phyloP scores from a whole-genome alignment of 2,797 vertebrate species.

The Lepidocolaptes lacrymiger region DNA sequence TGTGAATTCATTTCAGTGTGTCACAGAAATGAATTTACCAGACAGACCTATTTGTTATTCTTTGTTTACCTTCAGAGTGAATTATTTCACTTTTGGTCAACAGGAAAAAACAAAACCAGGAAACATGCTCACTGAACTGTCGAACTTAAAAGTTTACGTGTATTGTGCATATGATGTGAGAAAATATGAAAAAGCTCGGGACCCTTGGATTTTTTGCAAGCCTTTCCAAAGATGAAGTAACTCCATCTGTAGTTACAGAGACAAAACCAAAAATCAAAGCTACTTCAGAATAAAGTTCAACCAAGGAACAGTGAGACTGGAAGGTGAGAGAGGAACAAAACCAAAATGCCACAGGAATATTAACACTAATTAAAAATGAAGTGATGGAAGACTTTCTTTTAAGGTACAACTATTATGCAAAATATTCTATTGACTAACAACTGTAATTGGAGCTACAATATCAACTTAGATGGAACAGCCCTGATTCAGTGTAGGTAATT shows the following conservation, averaged over 20 bases:
- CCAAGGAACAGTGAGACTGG: background rate
- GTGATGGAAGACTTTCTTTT: background rate
- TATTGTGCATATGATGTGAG: background rate
- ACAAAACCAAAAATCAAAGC: background rate
- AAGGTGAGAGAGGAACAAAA: background rate
- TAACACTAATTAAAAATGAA: background rate
- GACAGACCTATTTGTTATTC: slow-evolving; percentile 51
- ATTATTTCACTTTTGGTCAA: slow-evolving; percentile 52
- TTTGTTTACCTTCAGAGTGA: slow-evolving; percentile 58
- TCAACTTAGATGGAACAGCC: background rate
- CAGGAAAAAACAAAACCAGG: slow-evolving; percentile 67
- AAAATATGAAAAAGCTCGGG: background rate
- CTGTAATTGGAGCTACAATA: background rate
- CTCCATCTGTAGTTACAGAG: background rate
- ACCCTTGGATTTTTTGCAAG: background rate
- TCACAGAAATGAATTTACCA: slow-evolving; percentile 62
- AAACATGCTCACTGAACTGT: slow-evolving; percentile 14
- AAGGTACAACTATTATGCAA: background rate
- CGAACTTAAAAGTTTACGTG: background rate
- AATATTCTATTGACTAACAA: background rate
- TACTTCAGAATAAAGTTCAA: background rate
- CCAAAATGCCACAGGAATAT: background rate
- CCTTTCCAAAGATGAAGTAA: background rate
- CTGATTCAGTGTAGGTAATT: background rate
- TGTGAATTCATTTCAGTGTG: slow-evolving; percentile 55